phyloP scores from a whole-genome alignment of 2,797 vertebrate genomes.

The Pyrrhura leucotis region DNA sequence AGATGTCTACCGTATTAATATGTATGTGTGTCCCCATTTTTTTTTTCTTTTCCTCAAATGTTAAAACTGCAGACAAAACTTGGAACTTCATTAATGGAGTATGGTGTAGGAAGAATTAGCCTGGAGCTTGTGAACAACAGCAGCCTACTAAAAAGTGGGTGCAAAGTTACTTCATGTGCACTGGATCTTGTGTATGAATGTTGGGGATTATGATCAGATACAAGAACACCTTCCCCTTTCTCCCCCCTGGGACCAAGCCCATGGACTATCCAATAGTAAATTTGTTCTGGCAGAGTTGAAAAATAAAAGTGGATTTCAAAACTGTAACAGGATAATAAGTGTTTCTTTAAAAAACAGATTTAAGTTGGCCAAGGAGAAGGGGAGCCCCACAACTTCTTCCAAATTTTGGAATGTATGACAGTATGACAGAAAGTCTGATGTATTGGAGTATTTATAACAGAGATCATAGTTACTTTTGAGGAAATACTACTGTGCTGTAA shows the following conservation, averaged over 20 bases:
- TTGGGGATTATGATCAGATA: constrained; percentile 15
- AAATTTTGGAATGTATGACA: not conserved
- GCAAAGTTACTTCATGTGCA: not conserved
- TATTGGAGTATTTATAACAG: constrained; percentile 4
- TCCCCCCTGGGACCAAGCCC: constrained; percentile 50
- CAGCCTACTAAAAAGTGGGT: not conserved
- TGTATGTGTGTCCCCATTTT: constrained; percentile 14
- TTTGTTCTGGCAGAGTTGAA: constrained; percentile 7
- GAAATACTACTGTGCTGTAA: constrained; percentile 25
- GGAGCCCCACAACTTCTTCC: not conserved
- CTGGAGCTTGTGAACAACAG: not conserved
- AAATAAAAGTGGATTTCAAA: constrained; percentile 39
- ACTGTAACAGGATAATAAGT: not conserved
- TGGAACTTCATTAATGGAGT: constrained; percentile 7
- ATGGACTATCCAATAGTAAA: not conserved
- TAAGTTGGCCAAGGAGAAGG: constrained; percentile 35
- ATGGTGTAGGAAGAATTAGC: constrained; percentile 23
- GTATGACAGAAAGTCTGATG: not conserved
- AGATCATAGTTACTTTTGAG: constrained; percentile 2
- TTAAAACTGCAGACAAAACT: constrained; percentile 13
- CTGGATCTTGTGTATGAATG: constrained; percentile 37
- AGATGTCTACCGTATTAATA: constrained; percentile 38
- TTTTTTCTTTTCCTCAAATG: not conserved
- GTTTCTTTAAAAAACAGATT: constrained; percentile 42
- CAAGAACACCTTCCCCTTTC: not conserved